Evolutionary conservation across 1,140 invertebrate species (phyloP).

Genomic region (Drosophila setifemur): DNA sequence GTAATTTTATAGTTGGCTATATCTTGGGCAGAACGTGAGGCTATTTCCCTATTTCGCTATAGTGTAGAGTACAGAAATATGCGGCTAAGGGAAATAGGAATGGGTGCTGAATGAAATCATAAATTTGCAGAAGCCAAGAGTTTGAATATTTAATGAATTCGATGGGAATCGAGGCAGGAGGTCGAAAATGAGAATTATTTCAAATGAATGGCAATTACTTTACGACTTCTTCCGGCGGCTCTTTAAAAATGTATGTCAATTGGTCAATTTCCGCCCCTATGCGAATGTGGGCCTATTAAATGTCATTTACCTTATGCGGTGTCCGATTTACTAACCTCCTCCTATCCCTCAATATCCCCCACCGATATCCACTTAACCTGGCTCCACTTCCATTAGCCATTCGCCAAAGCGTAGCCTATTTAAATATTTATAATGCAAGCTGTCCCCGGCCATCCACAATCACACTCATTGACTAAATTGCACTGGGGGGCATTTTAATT

Average conservation of each 20-base stretch:
- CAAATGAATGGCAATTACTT: slow-evolving; percentile 57
- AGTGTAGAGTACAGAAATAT: too few species aligned
- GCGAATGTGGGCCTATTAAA: slow-evolving; percentile 68
- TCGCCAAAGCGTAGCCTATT: slow-evolving; percentile 42
- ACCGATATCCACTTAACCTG: neutral
- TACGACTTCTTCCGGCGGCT: slow-evolving; percentile 18
- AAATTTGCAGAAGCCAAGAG: slow-evolving; percentile 34
- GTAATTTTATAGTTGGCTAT: slow-evolving; percentile 62
- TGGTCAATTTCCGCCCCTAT: slow-evolving; percentile 71
- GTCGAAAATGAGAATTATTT: slow-evolving; percentile 21
- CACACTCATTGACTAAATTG: slow-evolving; percentile 17
- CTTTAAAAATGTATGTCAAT: slow-evolving; percentile 81
- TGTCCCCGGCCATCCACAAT: slow-evolving; percentile 6
- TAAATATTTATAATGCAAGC: slow-evolving; percentile 61
- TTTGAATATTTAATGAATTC: slow-evolving; percentile 66
- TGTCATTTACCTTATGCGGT: slow-evolving; percentile 69
- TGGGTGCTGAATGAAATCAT: slow-evolving; percentile 45
- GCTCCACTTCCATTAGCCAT: slow-evolving; percentile 36
- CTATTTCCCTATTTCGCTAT: slow-evolving; percentile 52
- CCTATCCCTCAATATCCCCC: too few species aligned
- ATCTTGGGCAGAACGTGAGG: slow-evolving; percentile 60
- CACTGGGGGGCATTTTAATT: slow-evolving; percentile 71
- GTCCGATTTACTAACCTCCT: neutral
- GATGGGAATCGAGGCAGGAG: slow-evolving; percentile 41
- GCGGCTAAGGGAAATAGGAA: slow-evolving; percentile 11